Percentiles rank a stretch among this genome's conserved stretches.
phyloP scores from a whole-genome alignment of 2,888 invertebrate genomes.

The Antitype chi region DNA sequence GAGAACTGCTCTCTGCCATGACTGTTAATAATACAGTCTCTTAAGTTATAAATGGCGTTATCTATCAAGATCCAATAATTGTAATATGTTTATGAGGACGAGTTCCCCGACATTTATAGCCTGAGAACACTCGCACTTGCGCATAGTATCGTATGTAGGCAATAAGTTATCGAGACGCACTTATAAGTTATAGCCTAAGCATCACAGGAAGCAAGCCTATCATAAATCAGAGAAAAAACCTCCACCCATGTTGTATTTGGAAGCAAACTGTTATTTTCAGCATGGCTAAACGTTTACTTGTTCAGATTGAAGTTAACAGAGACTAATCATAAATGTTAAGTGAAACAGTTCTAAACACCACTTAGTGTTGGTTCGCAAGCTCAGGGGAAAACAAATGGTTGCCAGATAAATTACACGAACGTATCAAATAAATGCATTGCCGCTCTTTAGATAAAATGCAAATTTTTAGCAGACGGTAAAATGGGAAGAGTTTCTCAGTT shows the following conservation, averaged over 20 bases:
- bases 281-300: constrained; percentile 29
- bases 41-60: constrained; percentile 57
- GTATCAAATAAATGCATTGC: constrained; percentile 64
- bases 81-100: constrained; percentile 65
- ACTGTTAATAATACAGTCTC: constrained; percentile 57
- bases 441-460: constrained; percentile 63
- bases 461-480: constrained; percentile 59
- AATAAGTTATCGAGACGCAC: constrained; percentile 44
- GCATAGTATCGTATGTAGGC: constrained; percentile 41
- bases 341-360: constrained; percentile 59
- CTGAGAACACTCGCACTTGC: constrained; percentile 48
- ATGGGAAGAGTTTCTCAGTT: constrained; percentile 51
- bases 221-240: constrained; percentile 42
- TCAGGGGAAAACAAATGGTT: constrained; percentile 59
- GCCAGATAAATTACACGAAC: constrained; percentile 59
- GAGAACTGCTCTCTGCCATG: constrained; percentile 29
- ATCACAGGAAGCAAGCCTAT: constrained; percentile 37
- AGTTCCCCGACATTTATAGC: constrained; percentile 60
- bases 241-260: constrained; percentile 21
- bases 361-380: constrained; percentile 54
- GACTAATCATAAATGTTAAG: constrained; percentile 60
- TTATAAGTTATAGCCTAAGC: constrained; percentile 42
- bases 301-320: constrained; percentile 39
- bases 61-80: constrained; percentile 57
- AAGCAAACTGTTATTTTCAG: constrained; percentile 34